These are phyloP conservation scores for Thalassophryne amazonica DNA, from an alignment of 2,797 vertebrate genomes.

Conservation along the genomic window DNA sequence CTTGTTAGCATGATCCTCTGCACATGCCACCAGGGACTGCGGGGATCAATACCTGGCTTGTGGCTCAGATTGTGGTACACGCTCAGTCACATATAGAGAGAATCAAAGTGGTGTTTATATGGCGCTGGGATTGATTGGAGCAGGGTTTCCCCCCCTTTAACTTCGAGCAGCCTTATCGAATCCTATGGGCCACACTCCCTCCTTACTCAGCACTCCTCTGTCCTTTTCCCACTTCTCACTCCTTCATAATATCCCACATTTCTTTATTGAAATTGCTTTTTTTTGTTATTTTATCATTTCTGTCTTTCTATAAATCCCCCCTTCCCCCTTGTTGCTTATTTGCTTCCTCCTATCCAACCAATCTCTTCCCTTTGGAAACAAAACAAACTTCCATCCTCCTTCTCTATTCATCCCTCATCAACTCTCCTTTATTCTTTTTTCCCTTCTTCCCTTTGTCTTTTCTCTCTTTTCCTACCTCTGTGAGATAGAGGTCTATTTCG, in stretches of 20 bases:
- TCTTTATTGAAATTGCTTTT: neutral
- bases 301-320: neutral
- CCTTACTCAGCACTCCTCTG: neutral
- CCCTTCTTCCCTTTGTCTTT: neutral
- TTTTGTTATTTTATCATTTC: neutral
- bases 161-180: conserved; percentile 18
- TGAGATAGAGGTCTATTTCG: no score
- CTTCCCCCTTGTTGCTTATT: no score
- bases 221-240: neutral
- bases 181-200: conserved; percentile 2
- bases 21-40: conserved; percentile 47
- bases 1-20: conserved; percentile 63
- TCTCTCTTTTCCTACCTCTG: neutral
- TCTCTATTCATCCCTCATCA: neutral
- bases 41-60: conserved; percentile 66
- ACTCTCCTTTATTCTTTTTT: neutral
- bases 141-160: conserved; percentile 9
- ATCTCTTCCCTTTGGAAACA: neutral
- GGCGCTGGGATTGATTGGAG: conserved; percentile 15
- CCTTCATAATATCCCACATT: neutral
- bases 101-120: conserved; percentile 18
- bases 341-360: neutral
- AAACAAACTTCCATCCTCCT: no score
- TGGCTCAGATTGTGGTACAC: conserved; percentile 36
- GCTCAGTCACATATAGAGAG: neutral